Percentiles rank a stretch among this genome's conserved stretches.
Conservation (phyloP, 2,797 vertebrate species). For the Manis pentadactyla region DNA sequence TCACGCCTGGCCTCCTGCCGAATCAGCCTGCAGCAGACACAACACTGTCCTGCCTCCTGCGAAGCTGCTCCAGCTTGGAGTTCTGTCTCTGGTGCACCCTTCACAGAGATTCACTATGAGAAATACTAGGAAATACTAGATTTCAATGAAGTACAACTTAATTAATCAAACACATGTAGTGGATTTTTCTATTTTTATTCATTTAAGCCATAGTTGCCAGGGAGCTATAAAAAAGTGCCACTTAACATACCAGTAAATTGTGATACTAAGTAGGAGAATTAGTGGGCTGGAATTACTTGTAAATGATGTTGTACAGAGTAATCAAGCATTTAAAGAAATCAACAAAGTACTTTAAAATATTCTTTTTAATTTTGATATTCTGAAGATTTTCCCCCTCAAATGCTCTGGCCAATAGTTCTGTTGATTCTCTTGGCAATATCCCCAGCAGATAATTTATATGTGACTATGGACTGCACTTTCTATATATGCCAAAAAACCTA, state of each 20-base stretch:
- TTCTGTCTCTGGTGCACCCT: not conserved
- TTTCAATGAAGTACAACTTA: not conserved
- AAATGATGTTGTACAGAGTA: not conserved
- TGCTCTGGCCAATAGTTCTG: not conserved
- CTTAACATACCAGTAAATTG: not conserved
- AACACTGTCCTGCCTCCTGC: not conserved
- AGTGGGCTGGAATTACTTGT: not conserved
- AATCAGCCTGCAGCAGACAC: too few relatives aligned
- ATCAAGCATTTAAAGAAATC: not conserved
- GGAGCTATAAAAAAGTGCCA: not conserved
- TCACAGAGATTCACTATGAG: not conserved
- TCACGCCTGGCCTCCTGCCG: too few relatives aligned
- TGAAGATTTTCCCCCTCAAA: not conserved
- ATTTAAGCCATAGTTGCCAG: not conserved
- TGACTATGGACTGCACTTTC: not conserved
- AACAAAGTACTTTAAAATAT: not conserved
- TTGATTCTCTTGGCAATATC: not conserved
- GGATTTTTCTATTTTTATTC: constrained; percentile 6
- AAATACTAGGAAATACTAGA: constrained; percentile 21
- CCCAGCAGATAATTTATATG: not conserved
- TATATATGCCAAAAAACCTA: not conserved
- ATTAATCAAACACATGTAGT: not conserved
- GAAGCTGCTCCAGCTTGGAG: not conserved
- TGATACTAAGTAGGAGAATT: not conserved
- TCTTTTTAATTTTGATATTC: constrained; percentile 12